Evolutionary conservation across 2,888 invertebrate species (phyloP).

Genomic region (Adelognathus sp.): DNA sequence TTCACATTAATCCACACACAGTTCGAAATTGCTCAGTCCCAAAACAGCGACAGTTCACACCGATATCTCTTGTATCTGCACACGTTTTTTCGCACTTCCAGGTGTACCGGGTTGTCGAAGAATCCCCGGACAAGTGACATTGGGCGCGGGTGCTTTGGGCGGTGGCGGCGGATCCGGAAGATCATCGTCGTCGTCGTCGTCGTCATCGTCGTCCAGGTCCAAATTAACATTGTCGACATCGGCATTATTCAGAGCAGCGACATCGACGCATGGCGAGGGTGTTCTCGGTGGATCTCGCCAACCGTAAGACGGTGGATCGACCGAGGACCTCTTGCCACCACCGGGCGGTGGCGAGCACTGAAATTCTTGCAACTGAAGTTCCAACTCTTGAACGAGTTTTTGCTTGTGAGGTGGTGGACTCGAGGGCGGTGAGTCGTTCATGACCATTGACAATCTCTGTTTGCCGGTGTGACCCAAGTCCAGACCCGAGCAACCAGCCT

Average conservation of each 20-base stretch:
- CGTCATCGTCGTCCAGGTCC: constrained; percentile 80
- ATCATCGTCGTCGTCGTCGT: constrained; percentile 82
- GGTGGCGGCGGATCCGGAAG: constrained; percentile 86
- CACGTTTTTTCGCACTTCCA: constrained; percentile 92
- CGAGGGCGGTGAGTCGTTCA: constrained; percentile 71
- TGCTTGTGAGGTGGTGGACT: constrained; percentile 75
- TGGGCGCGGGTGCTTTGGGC: constrained; percentile 83
- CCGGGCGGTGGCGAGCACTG: constrained; percentile 83
- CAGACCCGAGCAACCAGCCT: constrained; percentile 87
- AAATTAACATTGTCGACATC: constrained; percentile 80
- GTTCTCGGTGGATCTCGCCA: constrained; percentile 72
- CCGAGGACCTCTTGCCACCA: constrained; percentile 72
- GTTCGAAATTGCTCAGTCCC: background rate
- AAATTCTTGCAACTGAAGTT: constrained; percentile 86
- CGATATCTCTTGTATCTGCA: constrained; percentile 96
- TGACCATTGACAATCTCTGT: constrained; percentile 72
- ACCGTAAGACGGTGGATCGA: constrained; percentile 74
- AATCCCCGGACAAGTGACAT: constrained; percentile 83
- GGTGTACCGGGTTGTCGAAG: constrained; percentile 87
- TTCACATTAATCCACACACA: constrained; percentile 9
- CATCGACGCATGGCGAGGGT: constrained; percentile 78
- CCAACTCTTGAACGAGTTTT: constrained; percentile 80
- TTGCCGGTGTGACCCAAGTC: constrained; percentile 78
- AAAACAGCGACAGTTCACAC: constrained; percentile 84
- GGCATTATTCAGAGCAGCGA: constrained; percentile 70